Base-by-base conservation (phyloP, 2,113 vertebrate genomes). In the Hemibates koningsi region DNA sequence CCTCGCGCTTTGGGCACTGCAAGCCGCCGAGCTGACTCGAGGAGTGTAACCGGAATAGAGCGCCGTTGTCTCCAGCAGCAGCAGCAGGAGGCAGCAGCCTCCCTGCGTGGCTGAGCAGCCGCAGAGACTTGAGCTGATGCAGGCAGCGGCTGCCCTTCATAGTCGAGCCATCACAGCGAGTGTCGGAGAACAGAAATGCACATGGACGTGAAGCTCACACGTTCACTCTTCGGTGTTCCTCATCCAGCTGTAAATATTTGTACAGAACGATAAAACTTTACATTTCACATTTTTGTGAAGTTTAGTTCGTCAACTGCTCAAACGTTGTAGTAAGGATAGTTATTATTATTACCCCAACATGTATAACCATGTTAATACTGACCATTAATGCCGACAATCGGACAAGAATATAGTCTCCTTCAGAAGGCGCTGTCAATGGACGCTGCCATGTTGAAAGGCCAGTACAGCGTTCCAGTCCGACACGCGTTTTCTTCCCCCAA, bases 101-200 rank as follows among this genome's bases (percentile, higher is more conserved):
- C 48, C 63, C 73, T 2, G 88, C 81, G 57, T 43, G 78, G 3
- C 16, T 5, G 56, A 80, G 24, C n/a, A 78, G 83, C 19, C 88
- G 57, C 43, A 93, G 16, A 61, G 61, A 16, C 76, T 61, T 90
- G 52, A 94, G 83, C 89, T 81, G 92, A 45, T 87, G 66, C 41
- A 96, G 87, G 52, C 91, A 90, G 78, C 82, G 93, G 41, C 79
- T 21, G 45, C 85, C 76, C 86, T 79, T 95, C 95, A 97, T 97
- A 79, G 68, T 91, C 0, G 24, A 68, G 7, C 36, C 79, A 90
- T 91, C 13, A n/a, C 29, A 2, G 32, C n/a, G 17, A 85, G 34
- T 13, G 17, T 10, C 48, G 32, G 11, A 16, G 14, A 45, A 71
- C 24, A 53, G 52, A 52, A 16, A 0, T 29, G 53, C 6, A 19